A percentile compares a stretch with the other conserved stretches of the same genome.
phyloP scores from a whole-genome alignment of 1,140 invertebrate genomes.

The Aleiodes sp. region DNA sequence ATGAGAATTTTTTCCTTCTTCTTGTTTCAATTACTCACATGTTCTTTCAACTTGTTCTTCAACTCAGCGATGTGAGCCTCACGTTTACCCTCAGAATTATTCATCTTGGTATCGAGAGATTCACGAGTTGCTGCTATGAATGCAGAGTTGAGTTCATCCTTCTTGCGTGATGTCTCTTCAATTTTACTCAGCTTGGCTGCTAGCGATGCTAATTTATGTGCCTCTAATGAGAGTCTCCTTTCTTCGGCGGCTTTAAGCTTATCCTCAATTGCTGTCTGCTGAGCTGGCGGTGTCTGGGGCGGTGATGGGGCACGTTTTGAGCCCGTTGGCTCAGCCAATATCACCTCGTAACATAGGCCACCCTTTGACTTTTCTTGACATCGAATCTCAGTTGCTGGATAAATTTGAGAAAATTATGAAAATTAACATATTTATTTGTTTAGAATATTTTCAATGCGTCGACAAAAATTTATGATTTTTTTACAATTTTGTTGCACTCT shows the following conservation, averaged over 20 bases:
- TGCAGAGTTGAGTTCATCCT: slow-evolving; percentile 83
- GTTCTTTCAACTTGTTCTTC: slow-evolving; percentile 86
- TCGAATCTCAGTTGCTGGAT: slow-evolving; percentile 83
- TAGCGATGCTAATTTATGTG: slow-evolving; percentile 82
- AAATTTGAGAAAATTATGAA: not conserved
- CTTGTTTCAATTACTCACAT: slow-evolving; percentile 61
- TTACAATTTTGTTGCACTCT: no score
- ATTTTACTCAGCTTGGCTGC: slow-evolving; percentile 85
- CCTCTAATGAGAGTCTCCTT: slow-evolving; percentile 85
- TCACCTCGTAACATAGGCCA: slow-evolving; percentile 92
- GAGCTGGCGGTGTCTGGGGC: slow-evolving; percentile 55
- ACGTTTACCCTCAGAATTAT: slow-evolving; percentile 84
- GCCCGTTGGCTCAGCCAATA: slow-evolving; percentile 83
- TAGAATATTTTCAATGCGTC: not conserved
- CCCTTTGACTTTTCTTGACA: slow-evolving; percentile 90
- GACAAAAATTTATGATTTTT: no score
- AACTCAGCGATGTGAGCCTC: slow-evolving; percentile 88
- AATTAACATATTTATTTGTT: no score
- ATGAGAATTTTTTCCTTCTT: not conserved
- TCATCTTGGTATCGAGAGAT: slow-evolving; percentile 90
- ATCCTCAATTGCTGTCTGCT: slow-evolving; percentile 83
- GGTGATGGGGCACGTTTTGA: slow-evolving; percentile 75
- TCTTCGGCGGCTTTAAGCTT: slow-evolving; percentile 92
- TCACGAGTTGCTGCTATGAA: slow-evolving; percentile 87
- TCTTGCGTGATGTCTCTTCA: slow-evolving; percentile 89